Conservation (phyloP, 2,888 invertebrate species). For the Onthophagus sagittarius region DNA sequence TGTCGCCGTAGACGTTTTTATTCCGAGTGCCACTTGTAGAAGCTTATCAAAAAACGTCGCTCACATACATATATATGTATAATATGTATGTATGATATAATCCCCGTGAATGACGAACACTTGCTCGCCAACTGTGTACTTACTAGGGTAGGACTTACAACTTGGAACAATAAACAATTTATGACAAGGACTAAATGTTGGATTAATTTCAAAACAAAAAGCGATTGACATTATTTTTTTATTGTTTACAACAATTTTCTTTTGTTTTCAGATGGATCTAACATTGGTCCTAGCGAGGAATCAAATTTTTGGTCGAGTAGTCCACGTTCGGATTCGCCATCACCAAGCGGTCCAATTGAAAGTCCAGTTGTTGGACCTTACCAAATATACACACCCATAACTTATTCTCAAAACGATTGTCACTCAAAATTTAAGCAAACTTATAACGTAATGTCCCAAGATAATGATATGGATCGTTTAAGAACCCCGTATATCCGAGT, state of each 20-base stretch:
- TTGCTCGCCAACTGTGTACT: conserved; percentile 3
- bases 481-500: conserved; percentile 52
- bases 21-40: background rate
- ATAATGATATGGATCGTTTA: conserved; percentile 36
- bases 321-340: conserved; percentile 44
- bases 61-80: background rate
- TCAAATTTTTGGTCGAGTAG: conserved; percentile 45
- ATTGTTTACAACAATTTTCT: background rate
- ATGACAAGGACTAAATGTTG: background rate
- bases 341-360: conserved; percentile 37
- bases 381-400: conserved; percentile 38
- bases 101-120: background rate
- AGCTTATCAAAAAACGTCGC: background rate
- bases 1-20: background rate
- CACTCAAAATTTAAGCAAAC: conserved; percentile 28
- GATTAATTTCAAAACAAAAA: background rate
- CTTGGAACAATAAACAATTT: background rate
- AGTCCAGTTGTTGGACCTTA: conserved; percentile 38
- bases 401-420: conserved; percentile 29
- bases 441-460: conserved; percentile 26
- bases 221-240: background rate
- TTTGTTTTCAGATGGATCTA: conserved; percentile 26
- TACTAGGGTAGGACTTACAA: background rate
- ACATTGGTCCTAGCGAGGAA: conserved; percentile 36
- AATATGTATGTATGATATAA: background rate